Base-by-base conservation (phyloP, 2,113 vertebrate genomes). In the Triplophysa siluroides region DNA sequence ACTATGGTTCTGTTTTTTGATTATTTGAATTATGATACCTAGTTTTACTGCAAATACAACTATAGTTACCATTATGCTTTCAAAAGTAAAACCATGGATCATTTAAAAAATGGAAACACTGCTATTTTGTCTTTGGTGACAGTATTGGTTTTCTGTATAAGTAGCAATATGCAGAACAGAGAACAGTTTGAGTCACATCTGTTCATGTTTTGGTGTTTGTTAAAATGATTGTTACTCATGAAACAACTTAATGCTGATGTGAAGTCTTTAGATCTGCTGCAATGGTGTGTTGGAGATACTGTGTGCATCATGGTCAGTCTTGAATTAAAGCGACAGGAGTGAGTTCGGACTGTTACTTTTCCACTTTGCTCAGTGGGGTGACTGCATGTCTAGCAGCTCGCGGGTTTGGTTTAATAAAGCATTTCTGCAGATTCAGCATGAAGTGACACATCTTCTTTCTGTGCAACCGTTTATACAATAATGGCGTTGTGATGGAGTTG, bases 241-340 rank as follows among this genome's bases (percentile, higher is more conserved):
- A 71, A 54, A 21, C 5, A 38, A 58, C 1, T 21, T 72, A 18
- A 38, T 38, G 69, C 45, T 52, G 12, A 54, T 71, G 8, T 2
- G 10, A 24, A 56, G 68, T 29, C 64, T 83, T 79, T 70, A 76
- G 14, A 75, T n/a, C 54, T 62, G 33, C 45, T 29, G 45, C 64
- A 76, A 18, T 66, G 24, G 38, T 65, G 47, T 6, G 8, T 70
- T 50, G 63, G 63, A 13, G 26, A 58, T 21, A 29, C n/a, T 26
- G 41, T 38, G 56, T 56, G 67, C 47, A 69, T 43, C 21, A 29
- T 56, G 60, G 68, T n/a, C 45, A 19, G 64, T 79, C 29, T 56
- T 65, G 24, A 13, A 71, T 73, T 54, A 80, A 80, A 65, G 21
- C n/a, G 65, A 8, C 58, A 5, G 43, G 33, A 80, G 69, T 43